A percentile compares a stretch with the other conserved stretches of the same genome.
Evolutionary conservation across 2,113 vertebrate species (phyloP).

Genomic region (Hippolais icterina): DNA sequence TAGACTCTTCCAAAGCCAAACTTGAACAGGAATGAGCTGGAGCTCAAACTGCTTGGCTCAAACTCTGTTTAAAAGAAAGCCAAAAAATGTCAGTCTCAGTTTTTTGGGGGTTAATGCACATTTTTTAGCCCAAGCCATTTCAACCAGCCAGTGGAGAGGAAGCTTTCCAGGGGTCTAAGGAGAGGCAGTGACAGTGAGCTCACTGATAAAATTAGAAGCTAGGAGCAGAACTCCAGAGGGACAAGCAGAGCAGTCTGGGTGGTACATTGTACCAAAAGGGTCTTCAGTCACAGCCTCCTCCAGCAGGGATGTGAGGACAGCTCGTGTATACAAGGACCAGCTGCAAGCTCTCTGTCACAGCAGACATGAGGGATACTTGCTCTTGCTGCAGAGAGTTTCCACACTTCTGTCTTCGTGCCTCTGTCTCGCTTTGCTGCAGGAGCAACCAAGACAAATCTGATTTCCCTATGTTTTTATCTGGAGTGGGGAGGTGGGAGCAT

Average conservation of each 20-base stretch:
- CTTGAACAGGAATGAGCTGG: background rate
- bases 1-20: background rate
- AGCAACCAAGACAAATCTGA: background rate
- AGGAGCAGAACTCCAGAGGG: background rate
- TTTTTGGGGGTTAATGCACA: fast-evolving
- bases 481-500: background rate
- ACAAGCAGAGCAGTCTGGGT: background rate
- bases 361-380: background rate
- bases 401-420: background rate
- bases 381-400: background rate
- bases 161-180: background rate
- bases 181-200: background rate
- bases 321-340: fast-evolving
- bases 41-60: background rate
- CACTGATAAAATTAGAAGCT: background rate
- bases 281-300: background rate
- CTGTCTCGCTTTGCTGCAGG: background rate
- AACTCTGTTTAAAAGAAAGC: background rate
- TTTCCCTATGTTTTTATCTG: background rate
- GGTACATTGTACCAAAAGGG: fast-evolving
- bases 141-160: fast-evolving
- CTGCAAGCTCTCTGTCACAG: background rate
- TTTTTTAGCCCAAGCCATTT: background rate
- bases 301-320: background rate
- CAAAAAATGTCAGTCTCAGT: fast-evolving